These are phyloP conservation scores for Oreochromis spilurus DNA, from an alignment of 2,113 vertebrate species.

Conservation along the genomic window DNA sequence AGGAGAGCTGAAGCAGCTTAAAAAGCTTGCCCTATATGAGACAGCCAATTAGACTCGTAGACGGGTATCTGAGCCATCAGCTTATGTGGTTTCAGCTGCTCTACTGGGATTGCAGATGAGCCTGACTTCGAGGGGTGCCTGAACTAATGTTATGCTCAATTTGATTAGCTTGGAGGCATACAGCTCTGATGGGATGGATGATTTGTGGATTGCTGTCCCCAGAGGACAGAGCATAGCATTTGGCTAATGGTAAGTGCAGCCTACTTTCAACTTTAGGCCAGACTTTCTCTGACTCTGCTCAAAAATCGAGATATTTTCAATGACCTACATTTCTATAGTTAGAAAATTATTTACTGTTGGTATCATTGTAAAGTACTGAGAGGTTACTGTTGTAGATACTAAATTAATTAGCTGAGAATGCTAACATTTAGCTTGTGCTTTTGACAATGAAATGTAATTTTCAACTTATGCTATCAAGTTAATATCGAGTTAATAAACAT, in stretches of 20 bases:
- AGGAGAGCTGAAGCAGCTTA: background rate
- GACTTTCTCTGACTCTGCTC: background rate
- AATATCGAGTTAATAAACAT: background rate
- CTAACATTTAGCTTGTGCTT: background rate
- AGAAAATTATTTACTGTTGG: background rate
- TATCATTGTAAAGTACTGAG: background rate
- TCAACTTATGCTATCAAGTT: background rate
- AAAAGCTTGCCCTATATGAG: background rate
- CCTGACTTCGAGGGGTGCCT: background rate
- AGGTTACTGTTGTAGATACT: background rate
- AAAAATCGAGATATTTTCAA: background rate
- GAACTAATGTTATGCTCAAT: background rate
- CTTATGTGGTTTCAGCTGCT: background rate
- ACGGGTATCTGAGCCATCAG: background rate
- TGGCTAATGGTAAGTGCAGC: background rate
- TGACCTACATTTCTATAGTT: background rate
- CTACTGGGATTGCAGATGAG: background rate
- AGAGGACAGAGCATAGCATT: background rate
- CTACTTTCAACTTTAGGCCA: background rate
- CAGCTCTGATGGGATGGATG: background rate
- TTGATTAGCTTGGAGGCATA: background rate
- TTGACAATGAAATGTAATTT: background rate
- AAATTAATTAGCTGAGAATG: background rate
- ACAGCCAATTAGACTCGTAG: background rate
- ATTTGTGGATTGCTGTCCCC: background rate